A percentile compares a stretch with the other conserved stretches of the same genome.
These are phyloP conservation scores for Myanophis thanlyinensis DNA, from an alignment of 2,113 vertebrate genomes.

Conservation along the genomic window DNA sequence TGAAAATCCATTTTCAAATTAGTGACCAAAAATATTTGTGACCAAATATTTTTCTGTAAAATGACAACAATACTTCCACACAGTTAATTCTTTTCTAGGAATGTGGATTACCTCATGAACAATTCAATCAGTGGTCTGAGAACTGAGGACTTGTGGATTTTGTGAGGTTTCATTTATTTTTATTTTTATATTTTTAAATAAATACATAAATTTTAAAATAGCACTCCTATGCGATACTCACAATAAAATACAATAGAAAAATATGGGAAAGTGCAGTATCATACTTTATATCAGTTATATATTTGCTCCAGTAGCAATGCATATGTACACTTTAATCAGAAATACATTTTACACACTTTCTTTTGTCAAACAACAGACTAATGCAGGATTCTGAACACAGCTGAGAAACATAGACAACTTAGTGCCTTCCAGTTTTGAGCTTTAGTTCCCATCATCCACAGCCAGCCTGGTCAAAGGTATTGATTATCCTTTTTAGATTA, in stretches of 20 bases:
- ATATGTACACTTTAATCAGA: neutral
- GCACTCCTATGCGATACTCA: neutral
- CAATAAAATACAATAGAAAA: neutral
- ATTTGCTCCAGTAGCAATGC: neutral
- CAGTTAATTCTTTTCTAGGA: neutral
- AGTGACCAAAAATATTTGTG: neutral
- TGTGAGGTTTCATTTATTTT: neutral
- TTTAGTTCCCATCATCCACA: neutral
- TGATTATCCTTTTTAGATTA: neutral
- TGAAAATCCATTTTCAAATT: neutral
- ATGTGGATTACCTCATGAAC: neutral
- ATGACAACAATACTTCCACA: neutral
- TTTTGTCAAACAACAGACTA: neutral
- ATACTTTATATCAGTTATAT: neutral
- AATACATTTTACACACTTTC: neutral
- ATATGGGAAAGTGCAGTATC: neutral
- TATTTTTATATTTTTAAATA: neutral
- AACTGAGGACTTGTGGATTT: neutral
- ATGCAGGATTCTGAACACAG: neutral
- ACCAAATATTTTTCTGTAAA: neutral
- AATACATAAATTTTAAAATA: neutral
- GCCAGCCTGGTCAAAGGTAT: neutral
- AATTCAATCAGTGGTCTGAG: neutral
- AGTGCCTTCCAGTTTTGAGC: neutral
- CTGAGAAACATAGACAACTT: neutral